A percentile compares a stretch with the other conserved stretches of the same genome.
phyloP scores from a whole-genome alignment of 2,888 invertebrate species.

The Craniophora ligustri region DNA sequence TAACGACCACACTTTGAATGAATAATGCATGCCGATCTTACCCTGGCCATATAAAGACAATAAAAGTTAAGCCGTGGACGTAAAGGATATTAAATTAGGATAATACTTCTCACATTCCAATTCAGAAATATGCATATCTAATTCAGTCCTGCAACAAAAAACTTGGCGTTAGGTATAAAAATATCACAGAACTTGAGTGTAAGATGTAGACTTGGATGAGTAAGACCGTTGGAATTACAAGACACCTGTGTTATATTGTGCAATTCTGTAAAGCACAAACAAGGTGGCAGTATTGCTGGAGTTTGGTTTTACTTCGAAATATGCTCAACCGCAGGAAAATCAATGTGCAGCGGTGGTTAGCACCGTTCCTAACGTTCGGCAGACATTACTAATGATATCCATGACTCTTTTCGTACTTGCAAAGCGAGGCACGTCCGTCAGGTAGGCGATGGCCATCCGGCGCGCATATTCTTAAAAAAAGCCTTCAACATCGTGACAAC shows the following conservation, averaged over 20 bases:
- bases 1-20: slow-evolving; percentile 56
- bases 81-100: slow-evolving; percentile 32
- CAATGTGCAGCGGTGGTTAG: slow-evolving; percentile 19
- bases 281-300: slow-evolving; percentile 6
- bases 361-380: slow-evolving; percentile 25
- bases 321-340: too few species aligned
- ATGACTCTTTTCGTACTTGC: slow-evolving; percentile 56
- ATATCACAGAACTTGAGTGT: slow-evolving; percentile 14
- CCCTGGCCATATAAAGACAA: slow-evolving; percentile 46
- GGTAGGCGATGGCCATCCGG: slow-evolving; percentile 66
- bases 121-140: slow-evolving; percentile 14
- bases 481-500: slow-evolving; percentile 58
- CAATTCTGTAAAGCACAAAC: slow-evolving; percentile 4
- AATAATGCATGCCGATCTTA: slow-evolving; percentile 47
- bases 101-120: slow-evolving; percentile 25
- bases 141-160: slow-evolving; percentile 20
- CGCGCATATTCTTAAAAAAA: slow-evolving; percentile 59
- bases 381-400: slow-evolving; percentile 52
- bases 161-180: slow-evolving; percentile 21
- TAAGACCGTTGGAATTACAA: slow-evolving; percentile 29
- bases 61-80: slow-evolving; percentile 38
- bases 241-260: slow-evolving; percentile 21
- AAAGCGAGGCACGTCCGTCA: slow-evolving; percentile 65
- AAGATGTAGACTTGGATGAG: slow-evolving; percentile 7
- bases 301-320: too few species aligned